Conservation (phyloP, 2,888 invertebrate species). For the Drosophila barbarae region DNA sequence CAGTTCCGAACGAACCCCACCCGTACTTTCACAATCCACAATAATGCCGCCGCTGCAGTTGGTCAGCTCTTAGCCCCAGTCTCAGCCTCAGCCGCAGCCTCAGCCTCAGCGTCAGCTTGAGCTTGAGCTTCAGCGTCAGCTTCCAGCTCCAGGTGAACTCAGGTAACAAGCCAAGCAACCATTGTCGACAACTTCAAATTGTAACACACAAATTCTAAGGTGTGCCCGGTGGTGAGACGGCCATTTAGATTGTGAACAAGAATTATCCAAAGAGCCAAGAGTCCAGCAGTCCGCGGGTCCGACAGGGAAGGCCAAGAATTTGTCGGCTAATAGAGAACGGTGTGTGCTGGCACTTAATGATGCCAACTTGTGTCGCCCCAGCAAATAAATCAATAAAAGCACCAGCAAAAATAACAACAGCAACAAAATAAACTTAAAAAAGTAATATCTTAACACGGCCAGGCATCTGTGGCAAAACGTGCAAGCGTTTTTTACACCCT, state of each 20-base stretch:
- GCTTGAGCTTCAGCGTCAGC: slow-evolving; percentile 34
- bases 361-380: slow-evolving; percentile 66
- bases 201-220: slow-evolving; percentile 75
- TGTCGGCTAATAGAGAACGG: slow-evolving; percentile 74
- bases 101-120: slow-evolving; percentile 34
- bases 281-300: slow-evolving; percentile 22
- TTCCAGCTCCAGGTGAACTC: slow-evolving; percentile 20
- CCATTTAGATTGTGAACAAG: slow-evolving; percentile 75
- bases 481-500: slow-evolving; percentile 30
- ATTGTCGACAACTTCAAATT: slow-evolving; percentile 74
- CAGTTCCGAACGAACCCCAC: slow-evolving; percentile 29
- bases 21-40: slow-evolving; percentile 66
- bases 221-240: slow-evolving; percentile 62
- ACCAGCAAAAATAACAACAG: slow-evolving; percentile 15
- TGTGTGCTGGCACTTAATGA: slow-evolving; percentile 70
- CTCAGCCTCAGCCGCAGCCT: slow-evolving; percentile 14
- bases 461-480: slow-evolving; percentile 32
- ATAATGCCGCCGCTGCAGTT: slow-evolving; percentile 60
- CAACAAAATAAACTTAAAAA: neutral
- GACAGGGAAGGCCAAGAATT: slow-evolving; percentile 76
- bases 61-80: slow-evolving; percentile 51
- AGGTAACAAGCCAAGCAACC: slow-evolving; percentile 46
- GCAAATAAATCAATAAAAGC: slow-evolving; percentile 49
- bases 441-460: slow-evolving; percentile 17
- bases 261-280: slow-evolving; percentile 58